These are phyloP conservation scores for Criorhina ranunculi DNA, from an alignment of 2,888 invertebrate species.

Conservation along the genomic window DNA sequence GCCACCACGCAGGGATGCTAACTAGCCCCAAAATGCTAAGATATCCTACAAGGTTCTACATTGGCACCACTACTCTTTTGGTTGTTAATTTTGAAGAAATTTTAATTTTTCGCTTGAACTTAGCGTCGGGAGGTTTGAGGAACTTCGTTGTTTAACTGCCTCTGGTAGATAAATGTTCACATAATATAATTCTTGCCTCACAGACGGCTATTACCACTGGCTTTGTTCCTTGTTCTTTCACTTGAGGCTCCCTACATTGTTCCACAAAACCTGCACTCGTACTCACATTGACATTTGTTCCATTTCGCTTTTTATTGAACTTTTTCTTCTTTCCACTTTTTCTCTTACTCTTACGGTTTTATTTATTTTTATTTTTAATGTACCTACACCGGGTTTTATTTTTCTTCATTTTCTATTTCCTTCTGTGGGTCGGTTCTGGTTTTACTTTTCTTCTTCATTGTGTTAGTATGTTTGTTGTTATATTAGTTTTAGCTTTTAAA, in stretches of 20 bases:
- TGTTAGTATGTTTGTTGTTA: constrained; percentile 58
- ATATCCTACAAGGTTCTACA: no score
- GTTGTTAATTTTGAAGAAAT: no score
- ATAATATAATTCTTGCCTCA: no score
- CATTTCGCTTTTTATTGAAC: constrained; percentile 31
- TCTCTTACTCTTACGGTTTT: constrained; percentile 5
- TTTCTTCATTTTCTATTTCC: constrained; percentile 34
- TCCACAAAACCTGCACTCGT: constrained; percentile 21
- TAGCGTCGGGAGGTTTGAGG: no score
- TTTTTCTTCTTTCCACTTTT: constrained; percentile 29
- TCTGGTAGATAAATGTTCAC: no score
- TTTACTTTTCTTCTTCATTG: constrained; percentile 57
- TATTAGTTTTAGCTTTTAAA: constrained; percentile 56
- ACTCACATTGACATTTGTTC: constrained; percentile 38
- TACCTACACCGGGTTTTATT: not conserved
- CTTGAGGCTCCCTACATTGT: constrained; percentile 5
- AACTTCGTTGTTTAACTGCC: no score
- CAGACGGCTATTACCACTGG: not conserved
- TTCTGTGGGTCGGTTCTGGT: constrained; percentile 31
- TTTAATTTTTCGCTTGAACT: no score
- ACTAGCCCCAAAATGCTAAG: no score
- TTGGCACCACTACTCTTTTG: no score
- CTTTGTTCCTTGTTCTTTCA: no score
- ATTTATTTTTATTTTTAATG: constrained; percentile 51
- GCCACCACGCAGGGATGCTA: no score